Base-by-base conservation (phyloP, 2,113 vertebrate genomes). In the Spermophilus dauricus region DNA sequence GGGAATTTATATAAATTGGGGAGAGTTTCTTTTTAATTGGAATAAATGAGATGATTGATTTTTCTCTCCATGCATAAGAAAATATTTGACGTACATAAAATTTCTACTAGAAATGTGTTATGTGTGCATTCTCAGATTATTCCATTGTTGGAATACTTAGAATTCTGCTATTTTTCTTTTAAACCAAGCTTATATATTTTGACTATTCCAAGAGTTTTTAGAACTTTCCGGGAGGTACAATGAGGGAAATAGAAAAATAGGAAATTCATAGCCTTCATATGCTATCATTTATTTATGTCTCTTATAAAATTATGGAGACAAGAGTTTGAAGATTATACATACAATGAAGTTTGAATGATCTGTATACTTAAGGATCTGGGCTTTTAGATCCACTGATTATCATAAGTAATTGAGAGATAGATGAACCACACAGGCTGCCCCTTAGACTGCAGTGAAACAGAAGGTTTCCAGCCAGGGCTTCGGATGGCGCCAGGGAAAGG, bases 1-100 rank as follows among this genome's bases (percentile, higher is more conserved):
- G 10, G n/a, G 34, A 42, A 13, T 56, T 48, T 83, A 2, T 51
- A 18, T 83, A 6, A 75, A 2, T 78, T 91, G 85, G 39, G 26
- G 34, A 93, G 26, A 72, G 9, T n/a, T 37, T 58, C 24, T n/a
- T 69, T 91, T 82, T 94, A 4, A 77, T 92, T 88, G 37, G 14
- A 56, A 76, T 61, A 76, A 83, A 80, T 80, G 20, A 80, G 18
- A 89, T 81, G 16, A 76, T 2, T 80, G 28, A 69, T 77, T 89
- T 91, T 91, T 92, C 56, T 91, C 84, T 81, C 96, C 89, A 86
- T 58, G 5, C 30, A 9, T 82, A 92, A 88, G 42, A 80, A 95
- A 70, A 7, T 10, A 56, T 7, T 78, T 28, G 81, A 58, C 91
- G 16, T 93, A 83, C 1, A 65, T 8, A 13, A 93, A 94, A 65